Evolutionary conservation across 2,888 invertebrate species (phyloP).

Genomic region (Melieria picta): DNA sequence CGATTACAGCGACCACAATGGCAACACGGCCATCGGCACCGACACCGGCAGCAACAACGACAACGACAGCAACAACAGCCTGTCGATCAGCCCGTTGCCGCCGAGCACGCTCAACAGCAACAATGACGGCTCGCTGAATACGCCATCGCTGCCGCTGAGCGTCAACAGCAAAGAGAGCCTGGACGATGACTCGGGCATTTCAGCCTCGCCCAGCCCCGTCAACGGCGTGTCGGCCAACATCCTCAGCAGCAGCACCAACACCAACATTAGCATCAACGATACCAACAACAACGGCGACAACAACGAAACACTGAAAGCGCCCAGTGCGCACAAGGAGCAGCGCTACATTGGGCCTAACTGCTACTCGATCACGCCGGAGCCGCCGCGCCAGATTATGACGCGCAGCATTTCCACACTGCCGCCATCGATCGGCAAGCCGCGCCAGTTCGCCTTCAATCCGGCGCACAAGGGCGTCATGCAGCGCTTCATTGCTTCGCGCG

Average conservation of each 20-base stretch:
- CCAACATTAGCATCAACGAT: slow-evolving; percentile 14
- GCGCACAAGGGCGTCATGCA: slow-evolving; percentile 85
- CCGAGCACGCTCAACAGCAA: slow-evolving; percentile 51
- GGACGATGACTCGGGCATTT: slow-evolving; percentile 65
- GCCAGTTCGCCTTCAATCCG: slow-evolving; percentile 72
- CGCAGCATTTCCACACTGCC: slow-evolving; percentile 58
- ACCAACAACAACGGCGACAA: slow-evolving; percentile 36
- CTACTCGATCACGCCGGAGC: slow-evolving; percentile 61
- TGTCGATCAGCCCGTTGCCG: slow-evolving; percentile 37
- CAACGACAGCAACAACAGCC: slow-evolving; percentile 43
- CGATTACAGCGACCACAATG: slow-evolving; percentile 42
- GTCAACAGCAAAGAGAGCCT: slow-evolving; percentile 60
- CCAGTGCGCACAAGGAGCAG: slow-evolving; percentile 49
- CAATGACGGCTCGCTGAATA: slow-evolving; percentile 46
- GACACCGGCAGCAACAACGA: slow-evolving; percentile 37
- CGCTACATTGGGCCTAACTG: slow-evolving; percentile 63
- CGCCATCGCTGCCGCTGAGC: slow-evolving; percentile 57
- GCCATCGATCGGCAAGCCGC: slow-evolving; percentile 55
- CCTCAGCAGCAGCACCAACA: slow-evolving; percentile 35
- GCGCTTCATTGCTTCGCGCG: slow-evolving; percentile 82
- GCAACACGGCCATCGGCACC: slow-evolving; percentile 39
- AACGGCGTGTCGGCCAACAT: slow-evolving; percentile 53
- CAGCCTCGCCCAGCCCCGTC: slow-evolving; percentile 62
- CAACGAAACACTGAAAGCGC: neutral
- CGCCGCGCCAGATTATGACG: slow-evolving; percentile 62